Conservation (phyloP, 2,888 invertebrate genomes). For the Biston stratarius region DNA sequence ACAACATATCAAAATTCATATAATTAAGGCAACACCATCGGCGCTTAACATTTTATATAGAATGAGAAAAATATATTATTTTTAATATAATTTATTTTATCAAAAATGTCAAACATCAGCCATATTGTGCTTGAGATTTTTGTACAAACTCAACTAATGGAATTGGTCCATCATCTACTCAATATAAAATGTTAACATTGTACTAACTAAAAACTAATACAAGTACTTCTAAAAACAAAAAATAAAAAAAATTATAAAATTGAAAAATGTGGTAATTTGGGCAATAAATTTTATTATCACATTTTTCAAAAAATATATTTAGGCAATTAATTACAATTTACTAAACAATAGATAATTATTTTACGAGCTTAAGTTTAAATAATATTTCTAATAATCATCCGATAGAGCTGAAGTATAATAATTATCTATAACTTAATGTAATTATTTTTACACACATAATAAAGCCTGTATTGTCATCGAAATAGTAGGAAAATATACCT, state of each 20-base stretch:
- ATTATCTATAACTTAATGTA: slow-evolving; percentile 3
- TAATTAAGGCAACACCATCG: slow-evolving; percentile 72
- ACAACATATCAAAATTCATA: slow-evolving; percentile 64
- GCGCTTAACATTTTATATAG: slow-evolving; percentile 50
- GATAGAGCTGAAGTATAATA: background rate
- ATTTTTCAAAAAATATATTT: slow-evolving; percentile 41
- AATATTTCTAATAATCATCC: background rate
- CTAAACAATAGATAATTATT: background rate
- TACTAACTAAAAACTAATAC: slow-evolving; percentile 44
- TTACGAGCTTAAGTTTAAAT: slow-evolving; percentile 11
- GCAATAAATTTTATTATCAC: slow-evolving; percentile 49
- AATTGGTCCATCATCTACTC: slow-evolving; percentile 57
- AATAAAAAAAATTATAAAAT: slow-evolving; percentile 20
- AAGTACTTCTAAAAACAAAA: slow-evolving; percentile 28
- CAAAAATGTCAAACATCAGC: slow-evolving; percentile 84
- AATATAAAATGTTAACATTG: slow-evolving; percentile 39
- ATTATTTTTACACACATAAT: slow-evolving; percentile 1
- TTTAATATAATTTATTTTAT: slow-evolving; percentile 36
- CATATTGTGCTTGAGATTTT: slow-evolving; percentile 81
- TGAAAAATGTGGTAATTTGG: slow-evolving; percentile 52
- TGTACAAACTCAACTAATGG: slow-evolving; percentile 52
- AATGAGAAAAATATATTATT: slow-evolving; percentile 34
- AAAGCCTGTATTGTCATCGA: slow-evolving; percentile 15
- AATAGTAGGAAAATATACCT: slow-evolving; percentile 15
- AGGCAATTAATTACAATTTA: slow-evolving; percentile 25